Evolutionary conservation across 2,113 vertebrate species (phyloP).

Genomic region (Phalacrocorax pelagicus): DNA sequence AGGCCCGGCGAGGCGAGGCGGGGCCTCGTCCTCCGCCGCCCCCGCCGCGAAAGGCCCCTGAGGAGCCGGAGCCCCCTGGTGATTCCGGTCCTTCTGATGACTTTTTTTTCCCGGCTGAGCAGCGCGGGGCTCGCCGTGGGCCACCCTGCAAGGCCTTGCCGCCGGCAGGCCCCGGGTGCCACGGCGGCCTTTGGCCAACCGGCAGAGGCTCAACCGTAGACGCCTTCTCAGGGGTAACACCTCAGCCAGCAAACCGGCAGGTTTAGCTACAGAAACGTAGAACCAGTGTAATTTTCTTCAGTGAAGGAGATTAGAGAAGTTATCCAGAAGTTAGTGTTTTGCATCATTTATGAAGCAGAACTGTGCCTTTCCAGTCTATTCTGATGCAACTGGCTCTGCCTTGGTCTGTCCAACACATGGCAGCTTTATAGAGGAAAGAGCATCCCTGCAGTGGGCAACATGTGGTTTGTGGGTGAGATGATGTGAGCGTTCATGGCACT

Average conservation of each 20-base stretch:
- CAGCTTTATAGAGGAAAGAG: not conserved
- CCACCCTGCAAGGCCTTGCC: too few relatives aligned
- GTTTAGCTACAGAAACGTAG: not conserved
- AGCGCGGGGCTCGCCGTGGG: too few relatives aligned
- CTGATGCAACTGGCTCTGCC: not conserved
- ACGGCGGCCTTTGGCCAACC: too few relatives aligned
- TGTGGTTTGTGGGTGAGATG: accelerated
- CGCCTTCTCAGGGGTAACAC: too few relatives aligned
- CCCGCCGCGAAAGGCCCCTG: too few relatives aligned
- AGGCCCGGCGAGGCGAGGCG: too few relatives aligned
- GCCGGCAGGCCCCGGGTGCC: too few relatives aligned
- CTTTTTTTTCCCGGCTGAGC: too few relatives aligned
- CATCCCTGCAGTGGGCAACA: not conserved
- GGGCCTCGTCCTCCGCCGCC: too few relatives aligned
- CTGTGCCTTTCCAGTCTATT: not conserved
- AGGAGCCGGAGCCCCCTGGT: too few relatives aligned
- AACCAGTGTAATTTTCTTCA: not conserved
- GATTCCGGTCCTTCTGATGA: too few relatives aligned
- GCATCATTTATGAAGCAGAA: not conserved
- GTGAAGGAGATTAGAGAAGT: not conserved
- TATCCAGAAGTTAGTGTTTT: not conserved
- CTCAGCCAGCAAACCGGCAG: not conserved
- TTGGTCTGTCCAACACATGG: not conserved
- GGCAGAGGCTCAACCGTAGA: too few relatives aligned
- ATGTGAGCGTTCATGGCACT: accelerated